Percentiles rank a stretch among this genome's conserved stretches.
phyloP scores from a whole-genome alignment of 2,113 vertebrate genomes.

The Petroica traversi region DNA sequence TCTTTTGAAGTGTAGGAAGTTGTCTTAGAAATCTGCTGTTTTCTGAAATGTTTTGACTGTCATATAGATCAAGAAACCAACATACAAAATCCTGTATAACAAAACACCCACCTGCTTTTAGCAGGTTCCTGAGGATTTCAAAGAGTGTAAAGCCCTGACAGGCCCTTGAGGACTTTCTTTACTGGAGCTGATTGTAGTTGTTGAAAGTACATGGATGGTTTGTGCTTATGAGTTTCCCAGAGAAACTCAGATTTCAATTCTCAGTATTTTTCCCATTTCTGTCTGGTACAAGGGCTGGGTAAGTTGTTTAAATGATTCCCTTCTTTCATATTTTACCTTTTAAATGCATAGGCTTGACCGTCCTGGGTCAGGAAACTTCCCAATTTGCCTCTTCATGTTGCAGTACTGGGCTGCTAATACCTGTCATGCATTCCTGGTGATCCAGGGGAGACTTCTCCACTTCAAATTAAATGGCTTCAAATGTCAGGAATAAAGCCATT shows the following conservation, averaged over 20 bases:
- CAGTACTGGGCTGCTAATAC: rapidly evolving
- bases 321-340: not conserved
- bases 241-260: not conserved
- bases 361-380: not conserved
- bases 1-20: not conserved
- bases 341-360: not conserved
- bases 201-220: not conserved
- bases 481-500: not conserved
- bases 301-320: not conserved
- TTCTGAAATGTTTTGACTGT: not conserved
- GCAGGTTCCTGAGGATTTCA: not conserved
- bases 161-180: not conserved
- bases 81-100: not conserved
- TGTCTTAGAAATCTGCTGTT: not conserved
- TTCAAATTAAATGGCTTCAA: not conserved
- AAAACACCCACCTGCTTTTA: not conserved
- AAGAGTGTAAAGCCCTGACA: not conserved
- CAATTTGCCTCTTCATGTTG: not conserved
- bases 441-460: not conserved
- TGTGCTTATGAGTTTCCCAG: not conserved
- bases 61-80: not conserved
- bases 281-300: not conserved
- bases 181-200: not conserved
- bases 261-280: not conserved
- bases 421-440: not conserved